Conservation (phyloP, 1,140 invertebrate genomes). For the Pectinophora gossypiella region DNA sequence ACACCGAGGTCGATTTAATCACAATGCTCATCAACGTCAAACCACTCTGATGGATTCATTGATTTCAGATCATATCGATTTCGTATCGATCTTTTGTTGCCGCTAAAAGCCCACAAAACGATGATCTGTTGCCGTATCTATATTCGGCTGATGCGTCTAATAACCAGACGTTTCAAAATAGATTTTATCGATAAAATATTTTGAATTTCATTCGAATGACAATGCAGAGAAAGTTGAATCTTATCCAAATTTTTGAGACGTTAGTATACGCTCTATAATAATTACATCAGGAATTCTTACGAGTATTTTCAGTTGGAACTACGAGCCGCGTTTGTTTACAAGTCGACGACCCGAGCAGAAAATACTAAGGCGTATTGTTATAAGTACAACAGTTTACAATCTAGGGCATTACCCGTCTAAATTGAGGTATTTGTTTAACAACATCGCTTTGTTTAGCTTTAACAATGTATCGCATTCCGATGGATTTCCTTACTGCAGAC, state of each 20-base stretch:
- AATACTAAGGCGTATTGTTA: conserved; percentile 63
- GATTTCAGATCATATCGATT: background rate
- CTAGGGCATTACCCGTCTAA: conserved; percentile 64
- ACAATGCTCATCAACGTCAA: no score
- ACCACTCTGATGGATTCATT: background rate
- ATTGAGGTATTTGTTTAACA: conserved; percentile 58
- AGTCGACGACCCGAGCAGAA: conserved; percentile 52
- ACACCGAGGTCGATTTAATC: background rate
- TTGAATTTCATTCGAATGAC: no score
- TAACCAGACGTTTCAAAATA: no score
- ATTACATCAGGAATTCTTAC: conserved; percentile 7
- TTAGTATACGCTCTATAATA: background rate
- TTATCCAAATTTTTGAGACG: no score
- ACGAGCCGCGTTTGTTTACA: conserved; percentile 39
- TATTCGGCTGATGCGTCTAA: no score
- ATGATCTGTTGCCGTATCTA: no score
- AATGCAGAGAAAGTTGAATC: no score
- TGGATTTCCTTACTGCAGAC: conserved; percentile 33
- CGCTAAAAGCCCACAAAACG: background rate
- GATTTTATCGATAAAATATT: no score
- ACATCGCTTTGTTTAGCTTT: conserved; percentile 41
- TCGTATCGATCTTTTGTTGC: background rate
- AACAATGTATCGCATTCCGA: conserved; percentile 45
- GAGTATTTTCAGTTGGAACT: background rate
- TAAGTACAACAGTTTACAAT: conserved; percentile 50